These are phyloP conservation scores for Nyctalus aviator DNA, from an alignment of 2,797 vertebrate species.

Conservation along the genomic window DNA sequence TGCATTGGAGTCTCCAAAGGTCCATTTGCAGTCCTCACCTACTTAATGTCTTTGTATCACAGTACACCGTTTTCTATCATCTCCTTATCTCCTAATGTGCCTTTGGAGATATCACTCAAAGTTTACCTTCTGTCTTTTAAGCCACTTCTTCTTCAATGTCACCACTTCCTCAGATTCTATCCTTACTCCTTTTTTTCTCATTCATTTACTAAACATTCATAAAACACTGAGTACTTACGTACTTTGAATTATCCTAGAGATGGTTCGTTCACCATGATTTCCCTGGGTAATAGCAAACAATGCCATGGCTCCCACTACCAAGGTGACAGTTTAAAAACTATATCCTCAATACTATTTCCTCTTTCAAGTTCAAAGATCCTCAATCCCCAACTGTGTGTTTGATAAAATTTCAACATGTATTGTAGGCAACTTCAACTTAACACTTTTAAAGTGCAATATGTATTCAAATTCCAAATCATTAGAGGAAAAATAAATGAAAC, in stretches of 20 bases:
- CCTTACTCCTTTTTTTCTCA: neutral
- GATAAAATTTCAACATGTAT: conserved; percentile 19
- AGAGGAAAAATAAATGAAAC: neutral
- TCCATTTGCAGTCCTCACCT: neutral
- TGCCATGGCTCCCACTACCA: neutral
- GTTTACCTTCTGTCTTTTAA: neutral
- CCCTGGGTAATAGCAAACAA: neutral
- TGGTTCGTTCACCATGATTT: neutral
- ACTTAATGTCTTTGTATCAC: neutral
- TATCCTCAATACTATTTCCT: conserved; percentile 27
- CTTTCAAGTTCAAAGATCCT: neutral
- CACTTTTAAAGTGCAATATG: conserved; percentile 22
- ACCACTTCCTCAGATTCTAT: neutral
- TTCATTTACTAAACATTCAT: neutral
- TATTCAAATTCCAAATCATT: neutral
- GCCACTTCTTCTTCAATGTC: neutral
- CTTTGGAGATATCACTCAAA: neutral
- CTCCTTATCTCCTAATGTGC: neutral
- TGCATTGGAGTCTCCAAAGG: neutral
- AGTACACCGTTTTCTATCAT: neutral
- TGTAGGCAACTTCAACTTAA: neutral
- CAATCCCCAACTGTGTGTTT: neutral
- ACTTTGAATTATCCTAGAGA: neutral
- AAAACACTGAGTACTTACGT: neutral
- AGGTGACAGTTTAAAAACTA: neutral